phyloP scores from a whole-genome alignment of 2,113 vertebrate genomes.

The Rhombomys opimus region DNA sequence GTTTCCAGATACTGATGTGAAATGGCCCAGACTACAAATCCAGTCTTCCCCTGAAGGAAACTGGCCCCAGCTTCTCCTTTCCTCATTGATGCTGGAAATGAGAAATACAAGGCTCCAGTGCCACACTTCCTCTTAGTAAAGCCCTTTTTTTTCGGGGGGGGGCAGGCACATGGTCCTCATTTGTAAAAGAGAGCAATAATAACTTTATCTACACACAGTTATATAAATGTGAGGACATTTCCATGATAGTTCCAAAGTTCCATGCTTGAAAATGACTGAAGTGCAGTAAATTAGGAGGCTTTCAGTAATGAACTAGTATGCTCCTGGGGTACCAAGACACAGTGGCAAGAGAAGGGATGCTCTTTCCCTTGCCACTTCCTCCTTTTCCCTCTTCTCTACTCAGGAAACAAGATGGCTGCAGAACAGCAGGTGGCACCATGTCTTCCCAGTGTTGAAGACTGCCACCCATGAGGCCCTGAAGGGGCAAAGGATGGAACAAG shows the following conservation, averaged over 20 bases:
- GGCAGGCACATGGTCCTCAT: not conserved
- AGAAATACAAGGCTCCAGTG: not conserved
- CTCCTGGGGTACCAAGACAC: not conserved
- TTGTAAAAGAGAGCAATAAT: not conserved
- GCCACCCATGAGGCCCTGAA: not conserved
- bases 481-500: not conserved
- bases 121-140: not conserved
- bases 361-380: not conserved
- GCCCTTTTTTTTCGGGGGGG: not conserved
- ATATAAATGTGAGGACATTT: not conserved
- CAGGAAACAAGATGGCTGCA: not conserved
- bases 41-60: not conserved
- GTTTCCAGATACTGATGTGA: not conserved
- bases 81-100: not conserved
- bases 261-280: not conserved
- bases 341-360: not conserved
- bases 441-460: not conserved
- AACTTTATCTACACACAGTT: not conserved
- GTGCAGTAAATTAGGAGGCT: not conserved
- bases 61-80: not conserved
- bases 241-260: not conserved
- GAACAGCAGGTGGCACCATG: not conserved
- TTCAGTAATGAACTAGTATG: not conserved
- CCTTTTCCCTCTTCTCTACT: not conserved
- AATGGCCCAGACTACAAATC: rapidly evolving